These are phyloP conservation scores for Pocota personata DNA, from an alignment of 2,888 invertebrate genomes.

Conservation along the genomic window DNA sequence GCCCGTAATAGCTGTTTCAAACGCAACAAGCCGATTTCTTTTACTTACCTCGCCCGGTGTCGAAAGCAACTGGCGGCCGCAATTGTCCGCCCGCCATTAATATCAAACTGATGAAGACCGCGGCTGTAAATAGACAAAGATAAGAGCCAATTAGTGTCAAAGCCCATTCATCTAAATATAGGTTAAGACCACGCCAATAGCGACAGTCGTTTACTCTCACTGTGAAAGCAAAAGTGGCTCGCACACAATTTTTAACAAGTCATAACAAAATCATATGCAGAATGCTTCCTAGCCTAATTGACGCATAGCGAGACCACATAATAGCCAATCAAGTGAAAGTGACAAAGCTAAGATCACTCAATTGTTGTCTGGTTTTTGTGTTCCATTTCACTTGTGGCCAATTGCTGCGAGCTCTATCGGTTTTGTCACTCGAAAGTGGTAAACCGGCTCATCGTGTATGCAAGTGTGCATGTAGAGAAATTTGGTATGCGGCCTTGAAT, in stretches of 20 bases:
- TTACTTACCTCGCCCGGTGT: conserved; percentile 44
- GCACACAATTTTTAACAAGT: background rate
- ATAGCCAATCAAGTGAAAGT: conserved; percentile 61
- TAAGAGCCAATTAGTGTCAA: conserved; percentile 4
- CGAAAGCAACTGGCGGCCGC: background rate
- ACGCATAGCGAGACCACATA: conserved; percentile 12
- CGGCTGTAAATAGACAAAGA: conserved; percentile 39
- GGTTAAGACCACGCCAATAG: conserved; percentile 35
- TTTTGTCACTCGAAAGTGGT: conserved; percentile 19
- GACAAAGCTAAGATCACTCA: conserved; percentile 31
- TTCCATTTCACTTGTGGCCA: conserved; percentile 16
- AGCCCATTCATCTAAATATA: conserved; percentile 10
- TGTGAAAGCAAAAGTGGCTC: conserved; percentile 35
- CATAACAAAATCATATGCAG: background rate
- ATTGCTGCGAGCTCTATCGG: background rate
- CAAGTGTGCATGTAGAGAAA: conserved; percentile 28
- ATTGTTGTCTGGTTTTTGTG: conserved; percentile 15
- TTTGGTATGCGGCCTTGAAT: conserved; percentile 65
- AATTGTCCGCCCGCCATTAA: conserved; percentile 20
- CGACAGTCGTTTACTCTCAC: background rate
- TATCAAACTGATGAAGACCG: conserved; percentile 19
- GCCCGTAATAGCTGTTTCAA: conserved; percentile 12
- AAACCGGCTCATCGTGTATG: conserved; percentile 12
- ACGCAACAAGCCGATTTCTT: background rate
- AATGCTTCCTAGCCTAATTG: conserved; percentile 12